These are phyloP conservation scores for Oenanthe oenanthe DNA, from an alignment of 2,113 vertebrate genomes.

Conservation along the genomic window DNA sequence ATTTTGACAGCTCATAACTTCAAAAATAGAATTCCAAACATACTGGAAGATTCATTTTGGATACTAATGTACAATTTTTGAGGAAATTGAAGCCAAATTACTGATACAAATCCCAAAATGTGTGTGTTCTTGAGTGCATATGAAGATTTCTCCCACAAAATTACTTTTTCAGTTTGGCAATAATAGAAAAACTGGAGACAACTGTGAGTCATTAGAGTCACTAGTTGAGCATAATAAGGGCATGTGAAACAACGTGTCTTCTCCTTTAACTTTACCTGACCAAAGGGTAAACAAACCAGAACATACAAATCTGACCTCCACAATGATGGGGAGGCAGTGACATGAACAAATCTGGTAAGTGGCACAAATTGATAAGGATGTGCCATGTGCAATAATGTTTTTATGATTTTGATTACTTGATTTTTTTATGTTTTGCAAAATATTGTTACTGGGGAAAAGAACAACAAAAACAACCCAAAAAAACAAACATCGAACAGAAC, in stretches of 20 bases:
- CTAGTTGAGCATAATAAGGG: neutral
- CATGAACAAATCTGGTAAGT: neutral
- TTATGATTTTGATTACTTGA: neutral
- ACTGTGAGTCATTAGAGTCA: neutral
- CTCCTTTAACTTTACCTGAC: neutral
- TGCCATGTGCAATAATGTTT: neutral
- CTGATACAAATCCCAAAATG: neutral
- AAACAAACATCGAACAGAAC: rapidly evolving
- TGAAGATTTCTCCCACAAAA: neutral
- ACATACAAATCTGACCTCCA: neutral
- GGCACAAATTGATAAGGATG: neutral
- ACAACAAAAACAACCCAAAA: no score
- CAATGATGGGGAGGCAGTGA: neutral
- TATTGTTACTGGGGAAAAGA: neutral
- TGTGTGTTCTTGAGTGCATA: neutral
- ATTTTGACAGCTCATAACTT: neutral
- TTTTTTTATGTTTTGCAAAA: neutral
- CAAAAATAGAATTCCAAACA: neutral
- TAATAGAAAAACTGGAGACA: neutral
- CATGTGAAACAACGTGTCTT: neutral
- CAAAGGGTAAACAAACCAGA: neutral
- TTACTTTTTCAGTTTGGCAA: neutral
- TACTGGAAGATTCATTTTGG: neutral
- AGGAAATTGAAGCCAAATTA: neutral
- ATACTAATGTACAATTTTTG: neutral